Evolutionary conservation across 2,888 invertebrate species (phyloP), one percentile per base, ranked within the genome.

Genomic region (Hanleya hanleyi): DNA sequence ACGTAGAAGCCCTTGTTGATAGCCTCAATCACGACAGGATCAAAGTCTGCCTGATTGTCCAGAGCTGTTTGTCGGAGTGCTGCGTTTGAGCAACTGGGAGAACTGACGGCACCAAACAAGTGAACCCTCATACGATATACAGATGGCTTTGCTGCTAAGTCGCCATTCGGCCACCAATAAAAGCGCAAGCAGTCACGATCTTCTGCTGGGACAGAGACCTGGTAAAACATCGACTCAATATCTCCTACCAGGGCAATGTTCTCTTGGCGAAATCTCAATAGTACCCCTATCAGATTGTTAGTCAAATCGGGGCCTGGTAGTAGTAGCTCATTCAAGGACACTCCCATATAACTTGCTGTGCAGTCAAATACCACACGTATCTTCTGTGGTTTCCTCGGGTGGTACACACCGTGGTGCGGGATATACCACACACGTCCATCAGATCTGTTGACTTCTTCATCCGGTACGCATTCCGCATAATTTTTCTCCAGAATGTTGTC

Each of bases 381-480:
- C 57, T 68, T 68, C 15, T n/a, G 15, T 29, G 68, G 68, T 26
- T 68, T 68, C 15, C 35, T 9, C 18, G 32, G 68, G 7, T 6
- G 68, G 26, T 68, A 68, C 1, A 68, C 50, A 9, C 68, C 50
- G 26, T 68, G 50, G 26, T 68, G 68, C 9, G 50, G 68, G 12
- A 68, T 49, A 68, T 5, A 68, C 68, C 68, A 68, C 22, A 68
- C 57, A 51, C 36, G 32, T 51, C 68, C 68, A 50, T 68, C 33
- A 32, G 26, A 26, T 36, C 50, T 51, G 18, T 18, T 32, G 7
- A 68, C n/a, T 9, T 32, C 68, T 7, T 29, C 50, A 15, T 68
- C 15, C 9, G 50, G 68, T 9, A 68, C 68, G n/a, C 4, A 9
- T 33, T 68, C 50, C 12, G 50, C 50, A 37, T 51, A 68, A 18